phyloP scores from a whole-genome alignment of 2,797 vertebrate genomes.

The Clamator glandarius region DNA sequence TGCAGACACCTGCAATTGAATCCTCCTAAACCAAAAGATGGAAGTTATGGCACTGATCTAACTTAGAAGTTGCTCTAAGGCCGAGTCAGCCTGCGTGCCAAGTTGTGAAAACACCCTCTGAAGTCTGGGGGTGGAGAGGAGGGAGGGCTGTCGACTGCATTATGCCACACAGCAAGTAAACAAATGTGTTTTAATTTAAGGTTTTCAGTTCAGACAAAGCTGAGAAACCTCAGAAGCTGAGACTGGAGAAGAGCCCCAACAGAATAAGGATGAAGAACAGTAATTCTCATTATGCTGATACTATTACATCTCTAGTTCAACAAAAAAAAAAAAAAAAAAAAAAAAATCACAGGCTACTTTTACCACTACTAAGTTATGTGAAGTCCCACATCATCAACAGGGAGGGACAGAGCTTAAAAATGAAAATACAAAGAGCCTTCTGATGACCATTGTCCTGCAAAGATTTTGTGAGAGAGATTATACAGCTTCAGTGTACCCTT shows the following conservation, averaged over 20 bases:
- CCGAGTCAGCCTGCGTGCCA: neutral
- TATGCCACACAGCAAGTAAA: constrained; percentile 21
- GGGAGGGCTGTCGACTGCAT: neutral
- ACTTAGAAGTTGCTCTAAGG: constrained; percentile 25
- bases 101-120: constrained; percentile 26
- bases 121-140: constrained; percentile 15
- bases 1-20: neutral
- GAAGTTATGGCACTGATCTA: constrained; percentile 32
- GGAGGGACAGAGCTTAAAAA: neutral
- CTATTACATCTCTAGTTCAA: neutral
- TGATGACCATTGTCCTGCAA: neutral
- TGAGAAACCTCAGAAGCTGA: neutral
- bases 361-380: neutral
- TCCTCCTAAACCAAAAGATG: neutral
- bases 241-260: neutral
- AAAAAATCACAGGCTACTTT: neutral
- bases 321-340: neutral
- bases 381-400: neutral
- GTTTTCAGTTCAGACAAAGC: neutral
- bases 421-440: fast-evolving
- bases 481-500: neutral
- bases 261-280: neutral
- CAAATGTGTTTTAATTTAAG: neutral
- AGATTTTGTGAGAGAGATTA: neutral
- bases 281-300: neutral